Evolutionary conservation across 2,888 invertebrate species (phyloP), one percentile per base, ranked within the genome.

Genomic region (Oithona nana): DNA sequence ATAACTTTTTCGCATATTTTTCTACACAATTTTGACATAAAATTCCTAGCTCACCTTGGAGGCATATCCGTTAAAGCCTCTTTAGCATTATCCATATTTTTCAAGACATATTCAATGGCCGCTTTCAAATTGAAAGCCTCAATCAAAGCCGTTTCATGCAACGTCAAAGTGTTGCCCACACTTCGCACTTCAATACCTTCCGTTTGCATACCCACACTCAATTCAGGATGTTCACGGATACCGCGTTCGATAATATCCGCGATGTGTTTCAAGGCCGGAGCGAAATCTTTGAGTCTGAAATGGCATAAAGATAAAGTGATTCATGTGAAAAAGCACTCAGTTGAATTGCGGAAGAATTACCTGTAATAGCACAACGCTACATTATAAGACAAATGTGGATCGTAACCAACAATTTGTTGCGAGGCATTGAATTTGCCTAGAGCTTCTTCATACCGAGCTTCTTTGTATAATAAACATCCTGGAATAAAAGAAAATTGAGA

Each of bases 111-210:
- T 74, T 97, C 95, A 68, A 98, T 92, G 3, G 97, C 97, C 11
- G 97, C 94, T 77, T 97, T 97, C 26, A 98, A 78, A 76, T 98
- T 98, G 71, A 97, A 92, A 0, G 97, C 95, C 76, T 98, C 98
- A 13, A 98, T 89, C 2, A 98, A 79, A 24, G 94, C 93, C 2
- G 97, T 95, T 73, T 95, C 86, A 70, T 97, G 94, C 64, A 98
- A 78, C 0, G 86, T 86, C 64, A 90, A 75, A 0, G 93, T 90
- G 73, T 95, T 95, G 0, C 97, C 97, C 39, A 98, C 95, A 70
- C 94, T 94, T 66, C 94, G 81, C 0, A 92, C 62, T 75, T 86
- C 86, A 56, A 86, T 84, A 1, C 85, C 86, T 72, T 97, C 97
- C 28, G 93, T 89, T 71, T 62, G 62, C 81, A 93, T 90, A 0